phyloP scores from a whole-genome alignment of 1,140 invertebrate species.

The Homalodisca vitripennis region DNA sequence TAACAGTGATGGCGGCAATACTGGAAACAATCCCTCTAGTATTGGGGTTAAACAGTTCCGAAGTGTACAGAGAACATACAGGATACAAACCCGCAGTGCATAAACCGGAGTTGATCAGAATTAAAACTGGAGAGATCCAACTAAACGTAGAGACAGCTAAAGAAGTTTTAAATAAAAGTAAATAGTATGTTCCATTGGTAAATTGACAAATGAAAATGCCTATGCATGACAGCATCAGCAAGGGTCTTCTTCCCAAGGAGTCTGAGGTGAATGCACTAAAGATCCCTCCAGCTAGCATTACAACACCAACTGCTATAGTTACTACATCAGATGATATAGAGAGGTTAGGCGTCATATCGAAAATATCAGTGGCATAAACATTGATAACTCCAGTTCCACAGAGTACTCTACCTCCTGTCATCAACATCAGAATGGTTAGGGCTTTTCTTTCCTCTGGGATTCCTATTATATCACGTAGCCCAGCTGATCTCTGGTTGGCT shows the following conservation, averaged over 20 bases:
- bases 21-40: constrained; percentile 34
- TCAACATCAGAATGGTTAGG: constrained; percentile 59
- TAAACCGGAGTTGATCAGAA: constrained; percentile 67
- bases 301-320: constrained; percentile 63
- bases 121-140: constrained; percentile 61
- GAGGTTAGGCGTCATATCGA: constrained; percentile 54
- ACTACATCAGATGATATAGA: constrained; percentile 51
- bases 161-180: constrained; percentile 55
- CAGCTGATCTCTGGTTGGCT: constrained; percentile 36
- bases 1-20: constrained; percentile 31
- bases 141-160: constrained; percentile 51
- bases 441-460: constrained; percentile 60
- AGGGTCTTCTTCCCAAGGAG: constrained; percentile 64
- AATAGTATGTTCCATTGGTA: constrained; percentile 55
- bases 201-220: constrained; percentile 46
- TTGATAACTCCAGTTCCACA: constrained; percentile 71
- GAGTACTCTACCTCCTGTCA: constrained; percentile 73
- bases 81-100: constrained; percentile 48
- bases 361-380: constrained; percentile 72
- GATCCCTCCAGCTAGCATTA: constrained; percentile 64
- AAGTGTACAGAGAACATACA: constrained; percentile 27
- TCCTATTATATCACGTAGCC: constrained; percentile 48
- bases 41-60: constrained; percentile 38
- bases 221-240: constrained; percentile 52
- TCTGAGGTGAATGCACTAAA: constrained; percentile 67